Percentiles rank a stretch among this genome's conserved stretches.
Conservation (phyloP, 2,888 invertebrate species). For the Halocaridina rubra region DNA sequence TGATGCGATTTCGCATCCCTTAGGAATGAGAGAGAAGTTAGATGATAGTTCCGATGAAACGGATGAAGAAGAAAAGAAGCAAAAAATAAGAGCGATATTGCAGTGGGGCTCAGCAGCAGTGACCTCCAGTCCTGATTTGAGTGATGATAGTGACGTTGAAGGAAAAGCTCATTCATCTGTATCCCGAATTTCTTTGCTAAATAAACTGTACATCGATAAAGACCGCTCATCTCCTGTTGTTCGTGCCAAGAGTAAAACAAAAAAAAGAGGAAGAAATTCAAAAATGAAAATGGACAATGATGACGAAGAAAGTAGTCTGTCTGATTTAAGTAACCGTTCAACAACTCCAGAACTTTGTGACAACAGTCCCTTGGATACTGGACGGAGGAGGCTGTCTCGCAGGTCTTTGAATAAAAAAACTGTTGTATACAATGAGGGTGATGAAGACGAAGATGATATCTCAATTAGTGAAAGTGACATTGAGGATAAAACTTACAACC, state of each 20-base stretch:
- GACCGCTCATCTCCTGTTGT: background rate
- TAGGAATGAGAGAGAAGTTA: background rate
- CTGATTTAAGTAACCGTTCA: background rate
- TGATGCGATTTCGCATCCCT: no score
- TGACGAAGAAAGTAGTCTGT: background rate
- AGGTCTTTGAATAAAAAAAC: background rate
- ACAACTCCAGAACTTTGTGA: background rate
- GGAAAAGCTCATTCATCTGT: background rate
- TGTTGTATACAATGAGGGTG: background rate
- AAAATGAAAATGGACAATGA: no score
- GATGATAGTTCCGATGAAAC: background rate
- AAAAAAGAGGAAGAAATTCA: background rate
- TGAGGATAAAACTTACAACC: background rate
- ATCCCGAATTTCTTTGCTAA: background rate
- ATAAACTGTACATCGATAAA: background rate
- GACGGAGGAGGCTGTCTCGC: background rate
- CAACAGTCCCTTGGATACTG: background rate
- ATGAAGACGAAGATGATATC: background rate
- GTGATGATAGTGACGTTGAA: slow-evolving; percentile 48
- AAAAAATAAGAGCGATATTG: slow-evolving; percentile 31
- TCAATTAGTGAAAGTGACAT: background rate
- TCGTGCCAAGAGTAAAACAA: background rate
- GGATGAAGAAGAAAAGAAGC: slow-evolving; percentile 30
- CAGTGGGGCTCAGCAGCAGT: slow-evolving; percentile 3
- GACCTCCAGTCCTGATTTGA: background rate